phyloP scores from a whole-genome alignment of 2,888 invertebrate genomes.

The Drosophila cracens region DNA sequence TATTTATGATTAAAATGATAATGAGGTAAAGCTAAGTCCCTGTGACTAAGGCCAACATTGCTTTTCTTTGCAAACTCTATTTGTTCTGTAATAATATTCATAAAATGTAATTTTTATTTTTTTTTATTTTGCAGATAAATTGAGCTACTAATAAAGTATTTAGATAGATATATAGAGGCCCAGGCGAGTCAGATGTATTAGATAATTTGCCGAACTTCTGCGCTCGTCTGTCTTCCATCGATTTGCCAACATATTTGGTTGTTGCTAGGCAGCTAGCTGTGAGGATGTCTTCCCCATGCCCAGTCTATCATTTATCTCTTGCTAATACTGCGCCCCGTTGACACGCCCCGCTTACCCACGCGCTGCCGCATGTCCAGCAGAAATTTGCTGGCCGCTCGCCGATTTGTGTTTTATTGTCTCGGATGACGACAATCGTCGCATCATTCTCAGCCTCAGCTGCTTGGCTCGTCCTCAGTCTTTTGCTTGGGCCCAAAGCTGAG shows the following conservation, averaged over 20 bases:
- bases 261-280: neutral
- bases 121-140: too few species aligned
- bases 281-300: neutral
- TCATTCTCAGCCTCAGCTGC: slow-evolving; percentile 15
- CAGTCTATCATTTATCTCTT: slow-evolving; percentile 19
- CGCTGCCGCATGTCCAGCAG: slow-evolving; percentile 1
- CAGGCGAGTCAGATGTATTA: neutral
- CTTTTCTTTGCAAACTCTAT: neutral
- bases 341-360: neutral
- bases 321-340: neutral
- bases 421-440: slow-evolving; percentile 32
- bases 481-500: neutral
- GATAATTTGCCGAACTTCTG: neutral
- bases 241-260: neutral
- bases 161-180: too few species aligned
- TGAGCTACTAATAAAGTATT: too few species aligned
- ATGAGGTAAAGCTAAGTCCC: neutral
- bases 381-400: slow-evolving; percentile 15
- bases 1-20: neutral
- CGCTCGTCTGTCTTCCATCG: neutral
- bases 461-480: slow-evolving; percentile 5
- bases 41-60: neutral
- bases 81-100: too few species aligned
- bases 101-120: too few species aligned
- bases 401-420: slow-evolving; percentile 57